These are phyloP conservation scores for Cydia strobilella DNA, from an alignment of 1,140 invertebrate species.

Conservation along the genomic window DNA sequence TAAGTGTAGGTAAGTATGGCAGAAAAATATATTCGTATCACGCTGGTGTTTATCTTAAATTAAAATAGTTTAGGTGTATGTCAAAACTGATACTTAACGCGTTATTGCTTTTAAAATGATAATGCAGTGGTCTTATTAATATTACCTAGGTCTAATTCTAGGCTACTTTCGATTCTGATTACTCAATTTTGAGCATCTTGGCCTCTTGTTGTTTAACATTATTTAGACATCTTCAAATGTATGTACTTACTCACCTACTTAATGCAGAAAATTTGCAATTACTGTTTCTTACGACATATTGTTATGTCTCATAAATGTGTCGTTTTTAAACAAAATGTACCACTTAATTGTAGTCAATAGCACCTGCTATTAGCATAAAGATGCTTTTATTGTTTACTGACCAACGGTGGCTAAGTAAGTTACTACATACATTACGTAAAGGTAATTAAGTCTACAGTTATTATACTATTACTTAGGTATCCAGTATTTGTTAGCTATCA, in stretches of 20 bases:
- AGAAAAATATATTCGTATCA: not conserved
- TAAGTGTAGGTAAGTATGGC: not conserved
- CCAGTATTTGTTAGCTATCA: not conserved
- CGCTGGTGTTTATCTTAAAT: not conserved
- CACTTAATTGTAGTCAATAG: no score
- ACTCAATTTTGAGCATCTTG: not conserved
- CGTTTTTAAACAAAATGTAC: no score
- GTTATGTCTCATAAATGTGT: no score
- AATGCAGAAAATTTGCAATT: not conserved
- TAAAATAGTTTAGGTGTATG: not conserved
- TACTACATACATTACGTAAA: no score
- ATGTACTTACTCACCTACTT: not conserved
- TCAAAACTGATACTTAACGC: not conserved
- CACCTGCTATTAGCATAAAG: no score
- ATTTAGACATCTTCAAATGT: not conserved
- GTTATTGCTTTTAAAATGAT: not conserved
- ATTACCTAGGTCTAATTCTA: not conserved
- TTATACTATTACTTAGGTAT: not conserved
- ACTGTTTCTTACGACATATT: no score
- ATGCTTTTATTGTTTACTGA: no score
- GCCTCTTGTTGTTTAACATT: not conserved
- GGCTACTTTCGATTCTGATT: not conserved
- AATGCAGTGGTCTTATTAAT: not conserved
- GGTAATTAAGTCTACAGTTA: no score
- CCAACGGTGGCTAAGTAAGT: no score